Evolutionary conservation across 2,888 invertebrate species (phyloP), one percentile per base, ranked within the genome.

Genomic region (Drosophila yooni): DNA sequence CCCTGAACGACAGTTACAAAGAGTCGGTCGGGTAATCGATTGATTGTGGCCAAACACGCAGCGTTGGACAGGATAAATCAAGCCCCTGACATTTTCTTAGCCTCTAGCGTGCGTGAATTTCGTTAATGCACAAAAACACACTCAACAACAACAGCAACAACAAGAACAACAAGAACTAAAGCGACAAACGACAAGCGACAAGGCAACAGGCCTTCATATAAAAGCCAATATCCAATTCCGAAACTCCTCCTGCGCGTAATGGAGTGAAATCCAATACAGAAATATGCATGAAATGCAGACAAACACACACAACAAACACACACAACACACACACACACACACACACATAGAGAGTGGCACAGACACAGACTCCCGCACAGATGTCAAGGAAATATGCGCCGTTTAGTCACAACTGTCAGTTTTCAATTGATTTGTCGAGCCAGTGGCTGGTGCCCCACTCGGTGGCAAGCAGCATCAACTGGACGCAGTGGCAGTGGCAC

Each of bases 31-130:
- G 76, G 76, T 68, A 63, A 88, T 88, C 87, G 89, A 88, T 88
- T 88, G 87, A 88, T 88, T 88, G 87, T 88, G 91, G 88, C 91
- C 86, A 85, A 89, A 84, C 87, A 88, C 87, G 87, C 91, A 88
- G 85, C 74, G 78, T 84, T 82, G 88, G 89, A 90, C 87, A 90
- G 87, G 90, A 88, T 88, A 89, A 86, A 86, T 86, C 90, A 86
- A 86, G 89, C 83, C 74, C 65, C 85, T 86, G 85, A 86, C 90
- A 90, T 86, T 90, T 90, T 81, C 71, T 76, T 72, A 61, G 71
- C 80, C 70, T 52, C 63, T 74, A 66, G 89, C 90, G 85, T 85
- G 85, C 87, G 85, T 90, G 90, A 89, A 76, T 88, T 90, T 90
- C 68, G 90, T 88, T 86, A 90, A 85, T 90, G 85, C 88, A 88